Percentiles rank a stretch among this genome's conserved stretches.
phyloP scores from a whole-genome alignment of 1,140 invertebrate species.

The Zaprionus ghesquierei region DNA sequence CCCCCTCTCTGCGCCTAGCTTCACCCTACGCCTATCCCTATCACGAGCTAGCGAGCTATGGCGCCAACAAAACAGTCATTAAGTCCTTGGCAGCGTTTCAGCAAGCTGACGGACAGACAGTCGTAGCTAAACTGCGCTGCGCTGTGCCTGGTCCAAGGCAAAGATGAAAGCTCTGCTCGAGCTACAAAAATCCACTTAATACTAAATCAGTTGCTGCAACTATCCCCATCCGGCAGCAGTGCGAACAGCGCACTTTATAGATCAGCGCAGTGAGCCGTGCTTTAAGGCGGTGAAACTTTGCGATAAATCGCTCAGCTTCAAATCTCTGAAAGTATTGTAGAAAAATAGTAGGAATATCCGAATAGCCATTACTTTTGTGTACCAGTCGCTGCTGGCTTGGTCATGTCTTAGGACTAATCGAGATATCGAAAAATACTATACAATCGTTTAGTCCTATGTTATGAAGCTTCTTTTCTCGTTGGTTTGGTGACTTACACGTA shows the following conservation, averaged over 20 bases:
- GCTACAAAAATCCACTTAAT: slow-evolving; percentile 16
- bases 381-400: too few species aligned
- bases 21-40: slow-evolving; percentile 12
- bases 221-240: not conserved
- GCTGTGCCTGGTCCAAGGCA: not conserved
- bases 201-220: not conserved
- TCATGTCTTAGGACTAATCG: too few species aligned
- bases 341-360: too few species aligned
- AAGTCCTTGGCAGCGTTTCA: slow-evolving; percentile 35
- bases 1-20: not conserved
- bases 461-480: too few species aligned
- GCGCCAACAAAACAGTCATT: slow-evolving; percentile 56
- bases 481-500: too few species aligned
- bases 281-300: not conserved
- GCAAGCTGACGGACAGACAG: not conserved
- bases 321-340: not conserved
- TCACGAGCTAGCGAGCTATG: slow-evolving; percentile 6
- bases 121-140: not conserved
- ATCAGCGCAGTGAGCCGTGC: not conserved
- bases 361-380: too few species aligned
- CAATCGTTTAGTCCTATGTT: too few species aligned
- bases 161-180: not conserved
- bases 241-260: not conserved
- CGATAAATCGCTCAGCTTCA: not conserved
- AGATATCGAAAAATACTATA: too few species aligned